Base-by-base conservation (phyloP, 2,797 vertebrate species). In the Nannoperca obscura region DNA sequence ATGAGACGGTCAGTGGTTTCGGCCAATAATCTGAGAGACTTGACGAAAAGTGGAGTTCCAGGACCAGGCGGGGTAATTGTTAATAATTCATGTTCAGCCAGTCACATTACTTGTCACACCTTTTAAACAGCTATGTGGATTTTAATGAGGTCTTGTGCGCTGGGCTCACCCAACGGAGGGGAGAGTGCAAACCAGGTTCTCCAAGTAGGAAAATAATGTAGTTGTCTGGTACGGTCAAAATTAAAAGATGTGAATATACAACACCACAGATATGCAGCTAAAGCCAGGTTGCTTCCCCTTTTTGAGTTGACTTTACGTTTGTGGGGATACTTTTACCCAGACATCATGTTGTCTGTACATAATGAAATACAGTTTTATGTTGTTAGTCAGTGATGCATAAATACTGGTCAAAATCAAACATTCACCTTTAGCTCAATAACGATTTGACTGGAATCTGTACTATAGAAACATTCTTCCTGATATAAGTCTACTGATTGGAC, bases 21-120 rank as follows among this genome's bases (percentile, higher is more conserved):
- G 8, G 7, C 12, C 44, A 9, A 36, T 46, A 36, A 47, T 66
- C 27, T 34, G 34, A 65, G 34, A 55, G 74, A 57, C 55, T 62
- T 22, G 69, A 47, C 52, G 15, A 55, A 36, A 52, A 40, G 27
- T n/a, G 22, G n/a, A 59, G 40, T 59, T 17, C 10, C 32, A 50
- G 38, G 46, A 46, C 13, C 42, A 27, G 49, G 24, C 24, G 24
- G 34, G n/a, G 50, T 60, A 62, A 58, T 71, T 44, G 53, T 82
- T 24, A 74, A 80, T 77, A 66, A 77, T 80, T 14, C 50, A 74
- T 50, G 42, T 63, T 60, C 61, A 58, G 55, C 10, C n/a, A 49
- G 71, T 58, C 54, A 76, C 68, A 53, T 68, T 65, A 46, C 22
- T 42, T 65, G 24, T 64, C 62, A 40, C 52, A 69, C 42, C 40